Conservation (phyloP, 2,888 invertebrate genomes). For the Creontiades dilutus region DNA sequence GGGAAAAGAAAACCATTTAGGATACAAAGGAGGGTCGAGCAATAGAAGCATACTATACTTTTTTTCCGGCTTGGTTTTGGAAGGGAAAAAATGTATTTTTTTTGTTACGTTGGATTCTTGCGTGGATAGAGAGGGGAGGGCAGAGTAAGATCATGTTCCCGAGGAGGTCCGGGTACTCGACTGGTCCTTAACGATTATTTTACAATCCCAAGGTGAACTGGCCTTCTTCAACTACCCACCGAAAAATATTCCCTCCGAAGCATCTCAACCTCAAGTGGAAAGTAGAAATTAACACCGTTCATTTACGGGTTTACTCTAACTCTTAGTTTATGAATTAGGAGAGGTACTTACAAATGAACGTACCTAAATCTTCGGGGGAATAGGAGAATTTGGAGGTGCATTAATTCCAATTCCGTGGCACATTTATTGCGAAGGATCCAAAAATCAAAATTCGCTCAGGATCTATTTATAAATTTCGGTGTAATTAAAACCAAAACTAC, state of each 20-base stretch:
- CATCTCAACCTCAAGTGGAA: conserved; percentile 19
- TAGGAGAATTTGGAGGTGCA: no score
- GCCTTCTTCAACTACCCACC: conserved; percentile 64
- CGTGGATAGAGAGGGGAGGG: conserved; percentile 9
- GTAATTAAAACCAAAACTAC: no score
- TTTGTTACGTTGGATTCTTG: conserved; percentile 22
- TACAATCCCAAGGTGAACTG: conserved; percentile 72
- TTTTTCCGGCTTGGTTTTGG: conserved; percentile 1
- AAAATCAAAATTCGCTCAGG: no score
- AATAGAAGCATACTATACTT: conserved; percentile 52
- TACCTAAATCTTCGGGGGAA: no score
- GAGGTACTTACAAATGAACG: no score
- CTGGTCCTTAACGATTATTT: conserved; percentile 73
- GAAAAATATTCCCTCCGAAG: conserved; percentile 24
- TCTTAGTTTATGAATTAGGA: no score
- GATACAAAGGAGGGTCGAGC: conserved; percentile 45
- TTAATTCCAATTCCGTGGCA: no score
- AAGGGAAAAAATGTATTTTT: conserved; percentile 13
- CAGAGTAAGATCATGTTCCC: conserved; percentile 69
- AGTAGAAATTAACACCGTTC: neutral
- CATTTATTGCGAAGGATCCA: no score
- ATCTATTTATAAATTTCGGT: no score
- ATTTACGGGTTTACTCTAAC: no score
- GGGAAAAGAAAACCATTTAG: conserved; percentile 48
- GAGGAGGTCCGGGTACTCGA: conserved; percentile 59